Percentiles rank a stretch among this genome's conserved stretches.
Evolutionary conservation across 2,888 invertebrate genomes (phyloP).

Genomic region (Eupithecia exiguata): DNA sequence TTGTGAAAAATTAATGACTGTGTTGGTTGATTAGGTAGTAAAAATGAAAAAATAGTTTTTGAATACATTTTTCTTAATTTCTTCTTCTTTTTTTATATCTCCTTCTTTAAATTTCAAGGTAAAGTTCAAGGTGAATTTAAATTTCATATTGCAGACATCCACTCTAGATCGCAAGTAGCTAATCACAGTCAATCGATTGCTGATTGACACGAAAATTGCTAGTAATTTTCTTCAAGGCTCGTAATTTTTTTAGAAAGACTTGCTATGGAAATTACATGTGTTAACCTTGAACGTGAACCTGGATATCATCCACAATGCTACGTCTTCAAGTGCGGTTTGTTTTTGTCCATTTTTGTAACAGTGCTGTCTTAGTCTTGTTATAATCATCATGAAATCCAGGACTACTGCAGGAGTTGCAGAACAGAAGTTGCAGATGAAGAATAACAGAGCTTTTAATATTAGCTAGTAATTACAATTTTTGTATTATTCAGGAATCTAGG

Average conservation of each 20-base stretch:
- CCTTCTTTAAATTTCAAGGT: conserved; percentile 25
- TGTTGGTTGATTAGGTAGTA: background rate
- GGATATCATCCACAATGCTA: too few relatives aligned
- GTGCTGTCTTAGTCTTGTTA: too few relatives aligned
- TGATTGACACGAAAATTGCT: conserved; percentile 45
- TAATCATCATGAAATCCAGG: too few relatives aligned
- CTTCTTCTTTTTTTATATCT: background rate
- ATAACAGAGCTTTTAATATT: too few relatives aligned
- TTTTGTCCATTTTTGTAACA: too few relatives aligned
- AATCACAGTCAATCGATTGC: conserved; percentile 40
- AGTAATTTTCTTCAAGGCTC: conserved; percentile 1
- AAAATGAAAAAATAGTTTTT: background rate
- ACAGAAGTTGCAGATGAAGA: too few relatives aligned
- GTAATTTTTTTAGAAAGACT: background rate
- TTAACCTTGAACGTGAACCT: background rate
- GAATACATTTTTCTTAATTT: too few relatives aligned
- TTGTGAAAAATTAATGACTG: background rate
- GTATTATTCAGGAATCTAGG: too few relatives aligned
- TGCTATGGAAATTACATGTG: too few relatives aligned
- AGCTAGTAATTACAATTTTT: too few relatives aligned
- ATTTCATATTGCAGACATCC: conserved; percentile 41
- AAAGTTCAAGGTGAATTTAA: conserved; percentile 47
- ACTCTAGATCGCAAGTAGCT: conserved; percentile 37
- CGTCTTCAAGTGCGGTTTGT: too few relatives aligned
- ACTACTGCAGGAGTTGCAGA: background rate